Evolutionary conservation across 2,888 invertebrate species (phyloP).

Genomic region (Eupithecia tripunctaria): DNA sequence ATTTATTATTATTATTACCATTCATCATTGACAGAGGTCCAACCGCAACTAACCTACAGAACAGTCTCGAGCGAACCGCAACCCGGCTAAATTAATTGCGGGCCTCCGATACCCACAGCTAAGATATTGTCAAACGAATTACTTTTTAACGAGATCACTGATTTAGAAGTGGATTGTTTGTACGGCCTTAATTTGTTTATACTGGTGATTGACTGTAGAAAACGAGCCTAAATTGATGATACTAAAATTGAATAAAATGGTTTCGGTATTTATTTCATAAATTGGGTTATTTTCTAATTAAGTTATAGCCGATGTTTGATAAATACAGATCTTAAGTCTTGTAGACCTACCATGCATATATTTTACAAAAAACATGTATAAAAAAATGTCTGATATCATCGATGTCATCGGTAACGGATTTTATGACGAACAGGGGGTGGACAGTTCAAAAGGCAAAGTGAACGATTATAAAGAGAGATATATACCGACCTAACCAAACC

Average conservation of each 20-base stretch:
- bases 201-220: constrained; percentile 6
- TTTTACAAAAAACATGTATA: too few relatives aligned
- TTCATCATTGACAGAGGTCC: constrained; percentile 24
- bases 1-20: background rate
- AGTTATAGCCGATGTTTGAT: background rate
- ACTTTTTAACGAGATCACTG: constrained; percentile 63
- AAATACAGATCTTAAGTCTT: too few relatives aligned
- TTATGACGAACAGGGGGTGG: too few relatives aligned
- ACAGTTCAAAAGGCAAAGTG: too few relatives aligned
- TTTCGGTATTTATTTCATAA: background rate
- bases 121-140: constrained; percentile 73
- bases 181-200: constrained; percentile 26
- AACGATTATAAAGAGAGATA: too few relatives aligned
- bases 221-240: constrained; percentile 6
- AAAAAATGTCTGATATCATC: too few relatives aligned
- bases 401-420: too few relatives aligned
- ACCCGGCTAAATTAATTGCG: constrained; percentile 78
- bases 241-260: background rate
- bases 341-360: too few relatives aligned
- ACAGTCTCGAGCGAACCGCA: constrained; percentile 75
- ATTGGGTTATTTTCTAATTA: background rate
- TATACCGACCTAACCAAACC: too few relatives aligned
- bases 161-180: constrained; percentile 37
- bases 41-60: constrained; percentile 55
- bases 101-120: constrained; percentile 62